phyloP scores from a whole-genome alignment of 2,888 invertebrate species.

The Spisula solida region DNA sequence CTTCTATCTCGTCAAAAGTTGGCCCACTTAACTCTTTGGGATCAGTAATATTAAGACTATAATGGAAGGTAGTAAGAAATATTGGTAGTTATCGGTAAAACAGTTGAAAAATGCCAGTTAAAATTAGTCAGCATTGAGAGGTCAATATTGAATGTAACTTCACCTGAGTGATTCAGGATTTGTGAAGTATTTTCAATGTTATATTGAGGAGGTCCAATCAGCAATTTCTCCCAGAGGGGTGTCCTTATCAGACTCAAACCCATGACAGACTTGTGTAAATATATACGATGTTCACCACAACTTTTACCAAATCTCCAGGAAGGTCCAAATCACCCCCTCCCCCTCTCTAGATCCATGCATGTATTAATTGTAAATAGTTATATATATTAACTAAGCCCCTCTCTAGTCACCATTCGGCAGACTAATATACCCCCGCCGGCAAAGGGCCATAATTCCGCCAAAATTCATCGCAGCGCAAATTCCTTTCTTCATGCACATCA shows the following conservation, averaged over 20 bases:
- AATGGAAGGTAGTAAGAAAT: background rate
- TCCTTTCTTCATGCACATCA: too few relatives aligned
- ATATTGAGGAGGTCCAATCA: background rate
- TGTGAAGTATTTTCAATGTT: background rate
- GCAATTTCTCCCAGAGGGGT: background rate
- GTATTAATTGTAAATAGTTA: too few relatives aligned
- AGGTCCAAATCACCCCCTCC: too few relatives aligned
- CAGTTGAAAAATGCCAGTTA: background rate
- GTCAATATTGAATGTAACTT: background rate
- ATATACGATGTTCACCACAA: too few relatives aligned
- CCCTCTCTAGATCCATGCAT: too few relatives aligned
- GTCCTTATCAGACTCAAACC: background rate
- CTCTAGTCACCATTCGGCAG: too few relatives aligned
- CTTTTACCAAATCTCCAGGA: too few relatives aligned
- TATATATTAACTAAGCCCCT: too few relatives aligned
- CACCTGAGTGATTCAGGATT: background rate
- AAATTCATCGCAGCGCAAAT: too few relatives aligned
- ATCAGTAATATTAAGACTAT: background rate
- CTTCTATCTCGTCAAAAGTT: background rate
- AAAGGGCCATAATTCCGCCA: too few relatives aligned
- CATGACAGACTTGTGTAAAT: background rate
- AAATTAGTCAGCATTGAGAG: background rate
- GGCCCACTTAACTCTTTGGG: background rate
- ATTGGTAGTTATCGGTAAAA: background rate
- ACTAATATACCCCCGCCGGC: too few relatives aligned